Conservation (phyloP, 2,113 vertebrate genomes). For the Canis aureus region DNA sequence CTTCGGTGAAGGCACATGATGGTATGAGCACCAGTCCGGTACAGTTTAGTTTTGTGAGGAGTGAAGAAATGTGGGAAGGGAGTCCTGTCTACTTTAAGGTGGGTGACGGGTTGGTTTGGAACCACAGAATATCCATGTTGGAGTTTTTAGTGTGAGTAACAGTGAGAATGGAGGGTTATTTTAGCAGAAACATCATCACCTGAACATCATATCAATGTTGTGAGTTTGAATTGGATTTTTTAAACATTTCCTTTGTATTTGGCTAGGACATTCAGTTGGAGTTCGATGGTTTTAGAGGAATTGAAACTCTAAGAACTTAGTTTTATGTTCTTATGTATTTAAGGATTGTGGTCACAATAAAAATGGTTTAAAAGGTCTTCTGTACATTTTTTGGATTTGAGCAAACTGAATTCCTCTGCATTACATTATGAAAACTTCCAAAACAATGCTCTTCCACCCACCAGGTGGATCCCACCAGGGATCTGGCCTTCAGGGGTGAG, state of each 20-base stretch:
- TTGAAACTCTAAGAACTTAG: neutral
- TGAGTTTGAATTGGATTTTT: neutral
- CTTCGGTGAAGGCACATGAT: neutral
- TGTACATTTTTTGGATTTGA: neutral
- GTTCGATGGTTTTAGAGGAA: neutral
- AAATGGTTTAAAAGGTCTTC: neutral
- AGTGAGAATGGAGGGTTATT: neutral
- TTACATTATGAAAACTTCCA: neutral
- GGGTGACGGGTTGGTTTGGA: neutral
- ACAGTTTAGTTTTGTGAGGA: neutral
- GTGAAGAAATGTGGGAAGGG: neutral
- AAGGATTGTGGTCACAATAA: neutral
- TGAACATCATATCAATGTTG: neutral
- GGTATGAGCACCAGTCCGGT: rapidly evolving
- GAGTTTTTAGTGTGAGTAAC: neutral
- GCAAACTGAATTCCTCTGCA: neutral
- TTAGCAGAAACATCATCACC: neutral
- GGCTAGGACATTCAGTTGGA: neutral
- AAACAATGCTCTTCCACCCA: neutral
- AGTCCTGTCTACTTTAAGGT: no score
- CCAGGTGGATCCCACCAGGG: no score
- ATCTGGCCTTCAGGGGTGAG: neutral
- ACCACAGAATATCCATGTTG: neutral
- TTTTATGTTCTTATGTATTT: neutral
- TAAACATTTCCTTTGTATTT: neutral